Conservation (phyloP, 1,140 invertebrate genomes). For the Neotoxoptera formosana region DNA sequence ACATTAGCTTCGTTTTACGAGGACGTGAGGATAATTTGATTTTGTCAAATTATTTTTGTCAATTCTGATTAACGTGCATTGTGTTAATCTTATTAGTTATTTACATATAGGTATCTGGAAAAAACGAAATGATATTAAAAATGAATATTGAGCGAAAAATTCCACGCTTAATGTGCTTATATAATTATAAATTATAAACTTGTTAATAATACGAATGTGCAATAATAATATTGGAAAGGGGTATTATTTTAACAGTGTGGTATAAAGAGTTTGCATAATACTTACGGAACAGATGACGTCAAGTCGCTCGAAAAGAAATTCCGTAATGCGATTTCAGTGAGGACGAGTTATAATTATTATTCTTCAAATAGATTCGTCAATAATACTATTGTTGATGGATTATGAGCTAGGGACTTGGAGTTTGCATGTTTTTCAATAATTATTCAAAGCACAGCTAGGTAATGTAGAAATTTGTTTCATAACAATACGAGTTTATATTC, state of each 20-base stretch:
- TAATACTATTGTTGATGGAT: neutral
- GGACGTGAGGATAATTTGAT: neutral
- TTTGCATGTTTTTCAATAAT: too few relatives aligned
- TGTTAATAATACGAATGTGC: neutral
- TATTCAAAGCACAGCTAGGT: too few relatives aligned
- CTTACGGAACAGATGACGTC: neutral
- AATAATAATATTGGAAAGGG: neutral
- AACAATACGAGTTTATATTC: too few relatives aligned
- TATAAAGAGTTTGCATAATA: neutral
- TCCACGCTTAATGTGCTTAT: neutral
- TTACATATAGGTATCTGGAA: neutral
- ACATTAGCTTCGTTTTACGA: slow-evolving; percentile 13
- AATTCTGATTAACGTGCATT: neutral
- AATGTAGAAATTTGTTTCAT: too few relatives aligned
- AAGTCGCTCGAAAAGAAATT: too few relatives aligned
- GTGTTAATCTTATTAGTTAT: neutral
- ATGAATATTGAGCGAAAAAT: neutral
- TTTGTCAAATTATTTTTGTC: neutral
- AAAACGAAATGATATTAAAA: neutral
- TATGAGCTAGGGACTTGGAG: neutral
- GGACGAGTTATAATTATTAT: neutral
- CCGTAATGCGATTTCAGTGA: neutral
- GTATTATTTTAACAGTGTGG: neutral
- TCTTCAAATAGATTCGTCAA: neutral
- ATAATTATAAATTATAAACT: too few relatives aligned